phyloP scores from a whole-genome alignment of 2,888 invertebrate genomes.

The Philereme vetulata region DNA sequence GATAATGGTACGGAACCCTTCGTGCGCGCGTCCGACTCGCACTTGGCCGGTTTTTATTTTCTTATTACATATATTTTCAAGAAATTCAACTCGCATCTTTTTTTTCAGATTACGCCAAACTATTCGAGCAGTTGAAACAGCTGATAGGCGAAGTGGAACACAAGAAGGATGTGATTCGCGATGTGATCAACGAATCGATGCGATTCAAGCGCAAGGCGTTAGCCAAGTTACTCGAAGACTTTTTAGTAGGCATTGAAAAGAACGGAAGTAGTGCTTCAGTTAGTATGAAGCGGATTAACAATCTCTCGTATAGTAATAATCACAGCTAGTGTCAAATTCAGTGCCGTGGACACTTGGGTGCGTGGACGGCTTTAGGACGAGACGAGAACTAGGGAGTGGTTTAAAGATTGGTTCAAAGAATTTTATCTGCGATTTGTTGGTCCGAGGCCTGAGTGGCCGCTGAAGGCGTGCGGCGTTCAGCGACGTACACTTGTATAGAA shows the following conservation, averaged over 20 bases:
- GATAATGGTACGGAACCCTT: too few species aligned
- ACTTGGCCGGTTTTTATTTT: too few species aligned
- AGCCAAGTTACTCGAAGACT: conserved; percentile 87
- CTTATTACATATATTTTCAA: background rate
- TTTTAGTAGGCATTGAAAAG: conserved; percentile 78
- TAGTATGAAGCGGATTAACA: conserved; percentile 63
- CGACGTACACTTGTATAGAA: too few species aligned
- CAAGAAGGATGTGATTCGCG: conserved; percentile 87
- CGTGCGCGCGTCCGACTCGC: too few species aligned
- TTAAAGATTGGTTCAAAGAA: conserved; percentile 12
- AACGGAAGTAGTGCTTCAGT: conserved; percentile 78
- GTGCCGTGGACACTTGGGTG: conserved; percentile 44
- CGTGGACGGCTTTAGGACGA: conserved; percentile 25
- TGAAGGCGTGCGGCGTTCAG: too few species aligned
- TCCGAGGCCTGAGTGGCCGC: background rate
- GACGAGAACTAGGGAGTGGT: conserved; percentile 15
- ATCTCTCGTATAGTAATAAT: conserved; percentile 62
- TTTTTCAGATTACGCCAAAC: conserved; percentile 87
- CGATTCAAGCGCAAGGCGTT: conserved; percentile 90
- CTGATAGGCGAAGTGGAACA: conserved; percentile 88
- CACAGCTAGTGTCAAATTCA: conserved; percentile 69
- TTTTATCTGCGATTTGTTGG: conserved; percentile 14
- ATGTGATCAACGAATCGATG: conserved; percentile 89
- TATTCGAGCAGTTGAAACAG: conserved; percentile 88
- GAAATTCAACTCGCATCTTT: conserved; percentile 20